Percentiles rank a stretch among this genome's conserved stretches.
Conservation (phyloP, 2,797 vertebrate genomes). For the Fringilla coelebs region DNA sequence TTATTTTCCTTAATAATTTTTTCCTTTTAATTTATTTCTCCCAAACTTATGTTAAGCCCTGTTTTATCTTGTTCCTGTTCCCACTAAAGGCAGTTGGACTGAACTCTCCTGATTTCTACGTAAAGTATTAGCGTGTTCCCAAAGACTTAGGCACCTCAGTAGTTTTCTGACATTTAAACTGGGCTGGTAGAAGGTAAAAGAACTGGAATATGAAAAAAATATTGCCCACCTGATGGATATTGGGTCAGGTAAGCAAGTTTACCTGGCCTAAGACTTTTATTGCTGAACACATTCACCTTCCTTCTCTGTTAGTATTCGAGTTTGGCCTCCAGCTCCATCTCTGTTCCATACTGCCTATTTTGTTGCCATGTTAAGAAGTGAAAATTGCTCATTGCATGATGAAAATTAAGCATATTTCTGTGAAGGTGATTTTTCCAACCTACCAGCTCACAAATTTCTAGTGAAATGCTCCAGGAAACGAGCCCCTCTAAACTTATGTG, state of each 20-base stretch:
- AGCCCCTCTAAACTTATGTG: constrained; percentile 34
- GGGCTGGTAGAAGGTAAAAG: background rate
- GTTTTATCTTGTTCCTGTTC: background rate
- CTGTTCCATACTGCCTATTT: background rate
- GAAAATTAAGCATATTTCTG: background rate
- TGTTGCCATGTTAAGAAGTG: background rate
- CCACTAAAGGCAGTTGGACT: background rate
- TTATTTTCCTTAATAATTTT: background rate
- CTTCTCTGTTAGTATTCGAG: background rate
- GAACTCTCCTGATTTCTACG: background rate
- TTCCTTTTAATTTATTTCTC: background rate
- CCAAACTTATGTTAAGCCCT: background rate
- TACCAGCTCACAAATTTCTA: background rate
- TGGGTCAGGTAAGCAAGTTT: background rate
- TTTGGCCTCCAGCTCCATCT: background rate
- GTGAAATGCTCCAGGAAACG: background rate
- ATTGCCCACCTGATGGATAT: background rate
- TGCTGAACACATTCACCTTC: background rate
- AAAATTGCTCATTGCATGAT: background rate
- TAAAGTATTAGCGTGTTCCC: background rate
- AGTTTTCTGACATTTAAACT: background rate
- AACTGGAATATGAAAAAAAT: background rate
- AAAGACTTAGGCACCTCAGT: background rate
- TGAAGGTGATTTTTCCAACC: background rate
- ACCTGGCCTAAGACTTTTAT: background rate